Percentiles rank a stretch among this genome's conserved stretches.
Evolutionary conservation across 2,113 vertebrate species (phyloP).

Genomic region (Eonycteris spelaea): DNA sequence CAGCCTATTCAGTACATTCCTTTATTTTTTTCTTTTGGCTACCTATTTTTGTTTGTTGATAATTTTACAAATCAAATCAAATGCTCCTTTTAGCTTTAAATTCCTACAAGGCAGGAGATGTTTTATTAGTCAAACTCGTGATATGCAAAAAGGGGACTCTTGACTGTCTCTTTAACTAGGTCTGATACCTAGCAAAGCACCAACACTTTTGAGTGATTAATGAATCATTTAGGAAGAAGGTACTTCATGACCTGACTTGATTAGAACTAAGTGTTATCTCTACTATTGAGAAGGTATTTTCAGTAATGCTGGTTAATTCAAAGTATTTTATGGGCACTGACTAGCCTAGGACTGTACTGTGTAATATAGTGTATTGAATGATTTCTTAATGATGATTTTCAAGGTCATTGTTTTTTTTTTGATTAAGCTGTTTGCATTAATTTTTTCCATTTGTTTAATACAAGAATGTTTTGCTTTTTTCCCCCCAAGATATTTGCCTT

Average conservation of each 20-base stretch:
- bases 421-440: not conserved
- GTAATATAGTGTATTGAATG: not conserved
- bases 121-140: not conserved
- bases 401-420: not conserved
- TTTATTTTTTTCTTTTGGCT: conserved; percentile 29
- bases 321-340: not conserved
- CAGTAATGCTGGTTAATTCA: not conserved
- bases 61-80: not conserved
- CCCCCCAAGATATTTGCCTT: not conserved
- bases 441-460: not conserved
- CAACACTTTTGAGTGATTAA: not conserved
- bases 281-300: conserved; percentile 5
- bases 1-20: not conserved
- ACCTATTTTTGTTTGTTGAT: conserved; percentile 21
- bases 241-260: conserved; percentile 3
- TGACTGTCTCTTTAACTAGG: not conserved
- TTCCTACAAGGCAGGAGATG: not conserved
- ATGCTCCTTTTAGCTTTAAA: conserved; percentile 26
- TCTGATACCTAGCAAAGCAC: not conserved
- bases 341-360: not conserved
- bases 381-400: conserved; percentile 17
- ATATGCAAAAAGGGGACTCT: not conserved
- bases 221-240: conserved; percentile 21
- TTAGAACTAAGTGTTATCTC: not conserved
- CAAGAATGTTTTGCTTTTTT: not conserved